These are phyloP conservation scores for Ciconia boyciana DNA, from an alignment of 2,113 vertebrate species.

Conservation along the genomic window DNA sequence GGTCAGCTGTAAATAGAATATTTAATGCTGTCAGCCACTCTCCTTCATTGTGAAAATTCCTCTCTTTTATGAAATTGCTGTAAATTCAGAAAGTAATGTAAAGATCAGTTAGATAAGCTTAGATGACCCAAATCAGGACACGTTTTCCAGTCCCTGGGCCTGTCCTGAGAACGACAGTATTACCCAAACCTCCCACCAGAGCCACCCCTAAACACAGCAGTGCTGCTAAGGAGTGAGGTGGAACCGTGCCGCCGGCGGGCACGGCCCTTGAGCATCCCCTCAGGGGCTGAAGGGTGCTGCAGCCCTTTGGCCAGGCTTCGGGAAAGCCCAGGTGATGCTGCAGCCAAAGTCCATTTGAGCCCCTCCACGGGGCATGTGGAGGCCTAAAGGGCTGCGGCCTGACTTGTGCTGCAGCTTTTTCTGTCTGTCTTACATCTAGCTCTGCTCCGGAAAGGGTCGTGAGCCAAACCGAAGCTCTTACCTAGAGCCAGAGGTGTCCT, in stretches of 20 bases:
- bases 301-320: background rate
- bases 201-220: fast-evolving
- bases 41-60: background rate
- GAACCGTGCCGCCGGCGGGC: background rate
- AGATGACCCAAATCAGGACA: background rate
- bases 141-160: background rate
- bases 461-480: background rate
- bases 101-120: background rate
- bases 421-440: background rate
- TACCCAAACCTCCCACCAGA: background rate
- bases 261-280: background rate
- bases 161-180: background rate
- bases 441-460: background rate
- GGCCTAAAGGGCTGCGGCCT: background rate
- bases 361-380: background rate
- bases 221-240: background rate
- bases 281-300: background rate
- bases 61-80: background rate
- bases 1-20: background rate
- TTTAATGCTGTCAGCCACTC: background rate
- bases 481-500: background rate
- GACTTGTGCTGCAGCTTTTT: background rate
- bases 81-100: background rate
- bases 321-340: background rate
- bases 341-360: background rate